phyloP scores from a whole-genome alignment of 2,888 invertebrate genomes.

The Camponotus fellah region DNA sequence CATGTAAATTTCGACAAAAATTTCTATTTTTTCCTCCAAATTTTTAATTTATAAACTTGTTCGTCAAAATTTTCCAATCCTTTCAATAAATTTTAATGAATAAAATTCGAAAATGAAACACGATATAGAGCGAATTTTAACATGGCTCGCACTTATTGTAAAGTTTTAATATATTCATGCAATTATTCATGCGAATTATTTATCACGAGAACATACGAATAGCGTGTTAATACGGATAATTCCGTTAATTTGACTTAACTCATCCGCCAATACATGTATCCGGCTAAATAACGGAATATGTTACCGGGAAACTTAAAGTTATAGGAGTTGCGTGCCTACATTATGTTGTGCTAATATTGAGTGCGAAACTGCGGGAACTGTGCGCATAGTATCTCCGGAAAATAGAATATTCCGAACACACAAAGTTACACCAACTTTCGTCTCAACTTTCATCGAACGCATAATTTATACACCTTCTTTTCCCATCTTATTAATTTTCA shows the following conservation, averaged over 20 bases:
- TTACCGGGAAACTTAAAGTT: slow-evolving; percentile 43
- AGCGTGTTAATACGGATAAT: slow-evolving; percentile 35
- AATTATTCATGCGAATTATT: slow-evolving; percentile 43
- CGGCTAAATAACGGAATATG: slow-evolving; percentile 49
- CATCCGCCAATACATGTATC: slow-evolving; percentile 47
- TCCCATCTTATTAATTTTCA: slow-evolving; percentile 2
- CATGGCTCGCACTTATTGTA: not conserved
- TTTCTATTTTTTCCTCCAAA: not conserved
- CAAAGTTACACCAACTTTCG: not conserved
- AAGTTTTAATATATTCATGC: not conserved
- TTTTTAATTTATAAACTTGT: not conserved
- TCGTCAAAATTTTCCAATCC: not conserved
- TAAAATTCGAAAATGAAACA: not conserved
- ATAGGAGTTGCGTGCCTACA: slow-evolving; percentile 21
- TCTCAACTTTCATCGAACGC: not conserved
- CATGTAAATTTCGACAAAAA: too few relatives aligned
- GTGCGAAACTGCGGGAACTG: slow-evolving; percentile 19
- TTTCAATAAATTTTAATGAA: not conserved
- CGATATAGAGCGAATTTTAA: not conserved
- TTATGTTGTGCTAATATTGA: slow-evolving; percentile 15
- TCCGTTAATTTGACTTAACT: slow-evolving; percentile 48
- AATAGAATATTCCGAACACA: slow-evolving; percentile 17
- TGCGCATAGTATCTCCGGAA: not conserved
- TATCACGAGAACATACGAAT: slow-evolving; percentile 15
- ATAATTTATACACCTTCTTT: slow-evolving; percentile 18